Conservation (phyloP, 2,888 invertebrate species). For the Ochropacha duplaris region DNA sequence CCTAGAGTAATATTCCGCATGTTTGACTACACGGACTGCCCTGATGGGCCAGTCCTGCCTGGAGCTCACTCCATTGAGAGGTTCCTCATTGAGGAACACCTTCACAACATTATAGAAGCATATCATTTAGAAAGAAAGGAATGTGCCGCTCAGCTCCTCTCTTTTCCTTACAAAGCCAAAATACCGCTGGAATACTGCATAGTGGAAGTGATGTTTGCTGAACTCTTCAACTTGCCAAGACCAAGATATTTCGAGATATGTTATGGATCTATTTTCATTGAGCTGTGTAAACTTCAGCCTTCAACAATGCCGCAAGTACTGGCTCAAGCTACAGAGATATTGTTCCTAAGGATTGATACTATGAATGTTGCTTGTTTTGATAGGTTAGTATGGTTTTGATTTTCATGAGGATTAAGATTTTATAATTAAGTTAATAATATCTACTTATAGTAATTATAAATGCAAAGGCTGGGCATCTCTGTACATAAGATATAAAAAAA, state of each 20-base stretch:
- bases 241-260: conserved; percentile 95
- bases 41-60: conserved; percentile 95
- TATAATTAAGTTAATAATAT: background rate
- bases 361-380: conserved; percentile 99
- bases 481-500: too few relatives aligned
- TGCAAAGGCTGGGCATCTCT: too few relatives aligned
- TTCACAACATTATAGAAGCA: conserved; percentile 95
- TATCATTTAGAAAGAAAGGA: conserved; percentile 95
- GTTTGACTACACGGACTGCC: conserved; percentile 99
- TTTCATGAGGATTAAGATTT: background rate
- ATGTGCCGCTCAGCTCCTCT: conserved; percentile 95
- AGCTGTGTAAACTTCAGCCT: conserved; percentile 97
- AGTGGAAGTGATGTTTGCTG: conserved; percentile 97
- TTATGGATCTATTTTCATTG: conserved; percentile 97
- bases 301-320: conserved; percentile 98
- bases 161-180: conserved; percentile 96
- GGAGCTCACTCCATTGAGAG: conserved; percentile 98
- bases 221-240: conserved; percentile 95
- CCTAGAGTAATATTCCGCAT: conserved; percentile 97
- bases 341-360: conserved; percentile 97
- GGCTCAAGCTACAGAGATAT: conserved; percentile 98
- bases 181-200: conserved; percentile 99
- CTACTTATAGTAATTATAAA: too few relatives aligned
- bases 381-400: conserved; percentile 80
- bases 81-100: conserved; percentile 98